Conservation (phyloP, 2,888 invertebrate species). For the Sinopyrophorus schimmeli region DNA sequence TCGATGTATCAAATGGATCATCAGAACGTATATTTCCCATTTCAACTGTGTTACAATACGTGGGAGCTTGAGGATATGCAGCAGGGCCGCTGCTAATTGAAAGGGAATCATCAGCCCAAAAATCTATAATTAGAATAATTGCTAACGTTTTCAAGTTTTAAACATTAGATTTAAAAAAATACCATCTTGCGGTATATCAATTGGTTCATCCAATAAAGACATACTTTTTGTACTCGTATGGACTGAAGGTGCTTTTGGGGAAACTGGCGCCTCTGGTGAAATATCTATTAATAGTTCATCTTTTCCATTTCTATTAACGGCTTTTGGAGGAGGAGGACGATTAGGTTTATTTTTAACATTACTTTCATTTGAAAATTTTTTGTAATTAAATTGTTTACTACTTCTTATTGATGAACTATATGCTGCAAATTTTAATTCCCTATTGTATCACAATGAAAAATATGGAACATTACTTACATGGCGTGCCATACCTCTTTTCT, state of each 20-base stretch:
- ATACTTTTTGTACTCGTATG: constrained; percentile 41
- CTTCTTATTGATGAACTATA: too few relatives aligned
- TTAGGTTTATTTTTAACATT: constrained; percentile 49
- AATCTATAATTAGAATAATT: constrained; percentile 20
- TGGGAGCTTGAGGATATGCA: constrained; percentile 51
- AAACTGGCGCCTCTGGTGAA: constrained; percentile 59
- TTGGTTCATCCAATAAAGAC: constrained; percentile 74
- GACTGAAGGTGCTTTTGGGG: constrained; percentile 14
- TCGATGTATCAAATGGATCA: constrained; percentile 73
- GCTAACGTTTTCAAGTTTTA: not conserved
- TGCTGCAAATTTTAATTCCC: too few relatives aligned
- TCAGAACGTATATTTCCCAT: constrained; percentile 43
- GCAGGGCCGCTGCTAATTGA: constrained; percentile 48
- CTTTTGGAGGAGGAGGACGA: constrained; percentile 55
- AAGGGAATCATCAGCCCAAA: constrained; percentile 27
- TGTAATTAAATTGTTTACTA: constrained; percentile 82
- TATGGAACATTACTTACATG: too few relatives aligned
- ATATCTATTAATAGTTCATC: constrained; percentile 80
- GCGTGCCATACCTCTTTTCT: too few relatives aligned
- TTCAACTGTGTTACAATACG: constrained; percentile 59
- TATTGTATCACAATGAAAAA: too few relatives aligned
- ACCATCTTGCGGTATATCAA: constrained; percentile 68
- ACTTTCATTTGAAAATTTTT: constrained; percentile 77
- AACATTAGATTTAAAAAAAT: too few relatives aligned
- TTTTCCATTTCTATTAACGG: constrained; percentile 52